Conservation (phyloP, 2,888 invertebrate genomes). For the Drosophila nr. medialis region DNA sequence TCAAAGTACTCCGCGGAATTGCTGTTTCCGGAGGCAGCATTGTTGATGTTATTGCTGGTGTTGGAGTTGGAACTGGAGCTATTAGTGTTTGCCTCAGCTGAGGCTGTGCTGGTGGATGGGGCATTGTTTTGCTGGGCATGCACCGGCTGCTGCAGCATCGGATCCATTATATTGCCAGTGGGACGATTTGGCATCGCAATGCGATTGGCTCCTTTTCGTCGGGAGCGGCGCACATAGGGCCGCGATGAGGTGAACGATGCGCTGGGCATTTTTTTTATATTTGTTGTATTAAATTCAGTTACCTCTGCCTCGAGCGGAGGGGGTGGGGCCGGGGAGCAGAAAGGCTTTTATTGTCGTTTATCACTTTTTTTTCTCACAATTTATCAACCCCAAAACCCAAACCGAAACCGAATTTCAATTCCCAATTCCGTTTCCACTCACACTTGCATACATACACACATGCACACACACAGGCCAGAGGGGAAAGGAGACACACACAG, state of each 20-base stretch:
- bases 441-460: slow-evolving; percentile 56
- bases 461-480: slow-evolving; percentile 30
- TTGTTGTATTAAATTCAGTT: slow-evolving; percentile 48
- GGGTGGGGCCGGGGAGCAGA: slow-evolving; percentile 3
- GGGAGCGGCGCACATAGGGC: slow-evolving; percentile 95
- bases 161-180: slow-evolving; percentile 87
- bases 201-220: slow-evolving; percentile 95
- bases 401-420: slow-evolving; percentile 62
- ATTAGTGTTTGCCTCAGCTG: slow-evolving; percentile 13
- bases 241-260: slow-evolving; percentile 97
- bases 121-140: slow-evolving; percentile 75
- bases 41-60: slow-evolving; percentile 6
- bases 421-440: slow-evolving; percentile 45
- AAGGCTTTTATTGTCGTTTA: slow-evolving; percentile 46
- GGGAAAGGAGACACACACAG: slow-evolving; percentile 36
- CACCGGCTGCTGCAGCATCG: slow-evolving; percentile 88
- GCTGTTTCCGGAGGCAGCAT: slow-evolving; percentile 45
- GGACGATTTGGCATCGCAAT: slow-evolving; percentile 85
- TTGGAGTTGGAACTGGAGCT: slow-evolving; percentile 11
- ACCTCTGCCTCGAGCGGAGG: not conserved
- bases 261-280: slow-evolving; percentile 89
- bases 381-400: slow-evolving; percentile 71
- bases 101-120: slow-evolving; percentile 40
- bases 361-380: slow-evolving; percentile 74
- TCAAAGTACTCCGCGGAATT: slow-evolving; percentile 67